Evolutionary conservation across 2,113 vertebrate genomes (phyloP).

Genomic region (Pangasianodon hypophthalmus): DNA sequence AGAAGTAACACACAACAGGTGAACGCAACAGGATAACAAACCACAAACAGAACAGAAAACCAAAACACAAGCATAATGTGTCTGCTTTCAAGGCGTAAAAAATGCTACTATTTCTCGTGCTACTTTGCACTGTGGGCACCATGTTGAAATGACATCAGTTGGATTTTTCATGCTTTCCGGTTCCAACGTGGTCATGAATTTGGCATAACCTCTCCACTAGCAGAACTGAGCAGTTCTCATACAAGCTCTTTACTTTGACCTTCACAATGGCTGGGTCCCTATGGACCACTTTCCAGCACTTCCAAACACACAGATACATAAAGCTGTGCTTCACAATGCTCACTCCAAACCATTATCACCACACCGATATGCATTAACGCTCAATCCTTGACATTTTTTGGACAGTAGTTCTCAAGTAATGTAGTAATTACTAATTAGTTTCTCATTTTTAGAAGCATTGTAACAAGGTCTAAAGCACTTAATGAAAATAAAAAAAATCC

Average conservation of each 20-base stretch:
- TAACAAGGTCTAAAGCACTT: conserved; percentile 49
- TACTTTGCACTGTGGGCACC: neutral
- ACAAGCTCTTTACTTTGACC: conserved; percentile 8
- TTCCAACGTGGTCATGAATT: neutral
- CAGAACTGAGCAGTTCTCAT: neutral
- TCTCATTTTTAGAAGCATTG: conserved; percentile 57
- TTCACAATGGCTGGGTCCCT: neutral
- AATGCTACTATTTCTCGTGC: neutral
- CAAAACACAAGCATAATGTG: neutral
- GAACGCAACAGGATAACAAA: neutral
- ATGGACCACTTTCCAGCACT: conserved; percentile 17
- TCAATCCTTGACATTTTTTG: conserved; percentile 15
- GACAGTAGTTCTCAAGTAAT: conserved; percentile 33
- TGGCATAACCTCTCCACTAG: neutral
- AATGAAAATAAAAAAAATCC: neutral
- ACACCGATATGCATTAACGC: neutral
- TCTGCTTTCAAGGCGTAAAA: neutral
- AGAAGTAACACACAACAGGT: neutral
- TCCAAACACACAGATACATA: conserved; percentile 20
- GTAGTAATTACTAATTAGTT: conserved; percentile 32
- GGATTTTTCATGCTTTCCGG: neutral
- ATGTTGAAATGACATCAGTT: neutral
- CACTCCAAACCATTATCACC: neutral
- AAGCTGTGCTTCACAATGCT: neutral
- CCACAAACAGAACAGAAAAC: neutral